Percentiles rank a stretch among this genome's conserved stretches.
phyloP scores from a whole-genome alignment of 2,113 vertebrate genomes.

The Pomatostomus ruficeps region DNA sequence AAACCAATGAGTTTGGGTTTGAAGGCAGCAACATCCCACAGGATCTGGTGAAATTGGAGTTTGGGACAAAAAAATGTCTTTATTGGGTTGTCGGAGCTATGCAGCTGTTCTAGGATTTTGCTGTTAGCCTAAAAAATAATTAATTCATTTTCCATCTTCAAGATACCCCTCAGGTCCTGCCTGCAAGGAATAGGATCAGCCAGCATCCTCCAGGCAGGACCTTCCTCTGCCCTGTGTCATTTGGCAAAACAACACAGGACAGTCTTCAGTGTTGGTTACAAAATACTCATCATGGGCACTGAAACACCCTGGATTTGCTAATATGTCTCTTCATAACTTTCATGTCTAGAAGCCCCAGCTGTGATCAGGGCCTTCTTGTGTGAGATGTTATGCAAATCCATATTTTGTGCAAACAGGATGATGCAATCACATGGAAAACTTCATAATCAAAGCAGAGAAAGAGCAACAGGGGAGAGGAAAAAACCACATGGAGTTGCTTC shows the following conservation, averaged over 20 bases:
- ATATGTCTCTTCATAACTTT: not conserved
- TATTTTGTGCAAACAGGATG: conserved; percentile 14
- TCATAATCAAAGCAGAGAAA: not conserved
- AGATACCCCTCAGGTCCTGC: not conserved
- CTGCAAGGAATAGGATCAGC: not conserved
- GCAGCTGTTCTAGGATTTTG: not conserved
- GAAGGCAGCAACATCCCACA: not conserved
- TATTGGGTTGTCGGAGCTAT: not conserved
- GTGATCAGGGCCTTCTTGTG: not conserved
- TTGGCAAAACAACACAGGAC: not conserved
- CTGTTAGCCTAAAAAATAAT: not conserved
- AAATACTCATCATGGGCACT: not conserved
- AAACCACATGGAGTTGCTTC: not conserved
- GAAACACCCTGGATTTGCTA: not conserved
- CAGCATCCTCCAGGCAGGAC: not conserved
- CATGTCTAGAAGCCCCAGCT: not conserved
- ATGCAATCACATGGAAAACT: conserved; percentile 12
- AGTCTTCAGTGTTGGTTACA: not conserved
- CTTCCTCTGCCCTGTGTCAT: not conserved
- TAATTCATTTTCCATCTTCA: not conserved
- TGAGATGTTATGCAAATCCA: not conserved
- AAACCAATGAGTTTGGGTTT: not conserved
- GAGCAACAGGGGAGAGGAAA: not conserved
- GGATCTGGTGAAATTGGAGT: not conserved
- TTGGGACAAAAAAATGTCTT: not conserved